These are phyloP conservation scores for Tenodera sinensis DNA, from an alignment of 2,888 invertebrate species.

Conservation along the genomic window DNA sequence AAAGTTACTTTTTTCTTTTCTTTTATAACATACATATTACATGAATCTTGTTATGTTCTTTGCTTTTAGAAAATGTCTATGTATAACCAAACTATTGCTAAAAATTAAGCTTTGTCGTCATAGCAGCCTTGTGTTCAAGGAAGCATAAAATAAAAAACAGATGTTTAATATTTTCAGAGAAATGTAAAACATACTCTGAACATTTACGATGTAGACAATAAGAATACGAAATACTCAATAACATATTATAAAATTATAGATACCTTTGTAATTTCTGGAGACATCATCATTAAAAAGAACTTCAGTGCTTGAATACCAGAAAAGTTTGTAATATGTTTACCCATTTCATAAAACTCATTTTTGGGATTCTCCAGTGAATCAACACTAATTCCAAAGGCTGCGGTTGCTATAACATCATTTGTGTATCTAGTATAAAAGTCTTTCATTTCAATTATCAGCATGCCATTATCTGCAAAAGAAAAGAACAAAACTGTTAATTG, in stretches of 20 bases:
- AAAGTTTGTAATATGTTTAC: conserved; percentile 35
- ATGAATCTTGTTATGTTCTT: too few species aligned
- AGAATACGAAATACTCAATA: too few species aligned
- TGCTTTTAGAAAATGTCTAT: too few species aligned
- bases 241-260: neutral
- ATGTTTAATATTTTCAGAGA: too few species aligned
- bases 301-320: conserved; percentile 20
- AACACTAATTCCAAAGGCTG: conserved; percentile 54
- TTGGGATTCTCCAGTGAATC: conserved; percentile 52
- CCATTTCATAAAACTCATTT: conserved; percentile 52
- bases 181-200: too few species aligned
- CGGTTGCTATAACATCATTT: conserved; percentile 57
- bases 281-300: conserved; percentile 27
- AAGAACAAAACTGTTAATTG: neutral
- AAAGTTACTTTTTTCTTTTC: too few species aligned
- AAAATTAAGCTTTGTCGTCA: too few species aligned
- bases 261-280: conserved; percentile 14
- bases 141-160: too few species aligned
- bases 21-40: too few species aligned
- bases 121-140: too few species aligned
- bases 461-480: neutral
- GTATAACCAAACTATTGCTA: too few species aligned
- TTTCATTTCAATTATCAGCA: conserved; percentile 43
- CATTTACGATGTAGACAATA: too few species aligned
- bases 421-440: conserved; percentile 53